Base-by-base conservation (phyloP, 2,888 invertebrate genomes). In the Nephrotoma appendiculata region DNA sequence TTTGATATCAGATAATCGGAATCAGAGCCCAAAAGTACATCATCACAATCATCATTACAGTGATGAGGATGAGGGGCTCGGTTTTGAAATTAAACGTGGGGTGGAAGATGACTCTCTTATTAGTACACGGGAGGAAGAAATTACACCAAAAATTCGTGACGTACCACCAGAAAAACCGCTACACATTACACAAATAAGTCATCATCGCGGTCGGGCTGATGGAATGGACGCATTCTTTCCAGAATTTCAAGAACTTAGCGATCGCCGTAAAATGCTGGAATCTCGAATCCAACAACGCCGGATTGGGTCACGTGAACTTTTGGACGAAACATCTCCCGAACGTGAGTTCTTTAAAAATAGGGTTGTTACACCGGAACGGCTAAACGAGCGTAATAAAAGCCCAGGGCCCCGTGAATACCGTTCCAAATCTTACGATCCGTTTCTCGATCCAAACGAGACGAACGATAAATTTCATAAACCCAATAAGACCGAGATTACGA, bases 61-160 rank as follows among this genome's bases (percentile, higher is more conserved):
- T 11, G 96, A 96, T 90, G 96, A 96, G 90, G 96, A 96, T 88
- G 96, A 96, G 90, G 96, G 96, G 0, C 91, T 96, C n/a, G 96
- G 96, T 1, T 94, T 95, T 87, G 96, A 96, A 89, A 90, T 90
- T 0, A 90, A 91, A 89, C 92, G 90, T 88, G 92, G 92, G 5
- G 15, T 41, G 7, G 86, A 86, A 57, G 83, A 86, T 57, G 84
- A 87, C 7, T 45, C 84, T 0, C 85, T 86, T 15, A 83, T 89
- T 86, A 89, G 89, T 2, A 89, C 89, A 1, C 91, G 91, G 87
- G 94, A 94, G 88, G 93, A 93, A 6, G 94, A 95, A 0, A 95
- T 95, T 87, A 93, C 93, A 83, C 95, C 95, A 0, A 93, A 93
- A 88, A 94, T 94, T 86, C 92, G 93, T 88, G 94, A 93, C 89